Percentiles rank a stretch among this genome's conserved stretches.
Conservation (phyloP, 2,888 invertebrate genomes). For the Platycheirus rosarum region DNA sequence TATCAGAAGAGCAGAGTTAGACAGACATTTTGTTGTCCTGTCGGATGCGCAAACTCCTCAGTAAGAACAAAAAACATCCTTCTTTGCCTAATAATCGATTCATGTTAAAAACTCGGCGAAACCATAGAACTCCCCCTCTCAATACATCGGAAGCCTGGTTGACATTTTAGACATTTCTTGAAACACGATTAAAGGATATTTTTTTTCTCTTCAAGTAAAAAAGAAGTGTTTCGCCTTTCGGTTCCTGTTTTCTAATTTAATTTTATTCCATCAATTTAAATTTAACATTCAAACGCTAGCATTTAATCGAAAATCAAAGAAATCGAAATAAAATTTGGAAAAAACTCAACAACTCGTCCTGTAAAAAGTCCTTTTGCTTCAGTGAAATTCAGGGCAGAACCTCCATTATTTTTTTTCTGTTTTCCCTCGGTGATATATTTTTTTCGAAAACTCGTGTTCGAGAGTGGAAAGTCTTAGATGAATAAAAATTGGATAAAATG, state of each 20-base stretch:
- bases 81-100: constrained; percentile 71
- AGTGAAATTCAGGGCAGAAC: constrained; percentile 61
- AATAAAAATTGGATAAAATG: constrained; percentile 33
- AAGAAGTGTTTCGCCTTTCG: constrained; percentile 68
- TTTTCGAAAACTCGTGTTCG: constrained; percentile 29
- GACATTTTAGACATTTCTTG: constrained; percentile 73
- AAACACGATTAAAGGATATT: constrained; percentile 56
- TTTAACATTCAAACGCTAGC: constrained; percentile 2
- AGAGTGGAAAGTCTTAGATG: constrained; percentile 12
- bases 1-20: constrained; percentile 45
- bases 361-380: constrained; percentile 28
- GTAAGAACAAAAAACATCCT: constrained; percentile 36
- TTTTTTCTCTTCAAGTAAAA: constrained; percentile 52
- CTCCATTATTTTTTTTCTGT: constrained; percentile 58
- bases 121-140: constrained; percentile 60
- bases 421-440: constrained; percentile 7
- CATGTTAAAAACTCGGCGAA: constrained; percentile 71
- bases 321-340: neutral
- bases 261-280: constrained; percentile 48
- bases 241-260: constrained; percentile 69
- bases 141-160: constrained; percentile 54
- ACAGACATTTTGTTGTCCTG: constrained; percentile 11
- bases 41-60: constrained; percentile 51
- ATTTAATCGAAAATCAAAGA: neutral
- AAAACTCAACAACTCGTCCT: constrained; percentile 4